Conservation (phyloP, 2,113 vertebrate species). For the Carassius auratus region DNA sequence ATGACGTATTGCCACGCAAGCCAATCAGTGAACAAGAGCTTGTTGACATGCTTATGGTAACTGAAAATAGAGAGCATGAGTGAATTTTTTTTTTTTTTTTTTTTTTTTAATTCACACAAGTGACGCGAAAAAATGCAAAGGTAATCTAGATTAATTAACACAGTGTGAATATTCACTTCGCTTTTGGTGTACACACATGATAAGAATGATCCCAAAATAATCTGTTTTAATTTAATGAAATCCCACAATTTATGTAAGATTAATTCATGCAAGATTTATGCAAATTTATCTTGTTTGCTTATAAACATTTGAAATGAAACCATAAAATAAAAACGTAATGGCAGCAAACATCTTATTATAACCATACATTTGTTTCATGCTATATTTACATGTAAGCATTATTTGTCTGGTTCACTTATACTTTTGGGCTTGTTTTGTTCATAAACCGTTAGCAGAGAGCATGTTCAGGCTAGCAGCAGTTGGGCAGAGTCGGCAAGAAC, state of each 20-base stretch:
- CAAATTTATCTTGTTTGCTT: no score
- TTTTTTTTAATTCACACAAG: no score
- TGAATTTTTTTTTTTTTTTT: no score
- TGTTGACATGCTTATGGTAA: no score
- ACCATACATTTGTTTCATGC: not conserved
- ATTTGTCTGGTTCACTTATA: slow-evolving; percentile 38
- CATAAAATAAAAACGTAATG: slow-evolving; percentile 27
- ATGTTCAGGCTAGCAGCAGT: slow-evolving; percentile 59
- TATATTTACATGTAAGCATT: slow-evolving; percentile 34
- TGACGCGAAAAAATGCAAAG: no score
- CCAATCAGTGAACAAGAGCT: no score
- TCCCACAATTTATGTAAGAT: not conserved
- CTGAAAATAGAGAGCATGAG: no score
- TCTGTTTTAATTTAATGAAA: not conserved
- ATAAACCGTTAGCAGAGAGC: not conserved
- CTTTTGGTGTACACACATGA: no score
- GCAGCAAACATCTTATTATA: slow-evolving; percentile 32
- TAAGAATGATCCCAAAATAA: not conserved
- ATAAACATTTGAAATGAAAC: slow-evolving; percentile 37
- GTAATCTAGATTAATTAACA: no score
- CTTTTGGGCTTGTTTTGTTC: slow-evolving; percentile 34
- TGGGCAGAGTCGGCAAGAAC: slow-evolving; percentile 77
- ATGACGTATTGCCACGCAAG: no score
- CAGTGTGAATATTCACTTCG: no score
- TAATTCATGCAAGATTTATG: not conserved